Base-by-base conservation (phyloP, 2,797 vertebrate genomes). In the Champsocephalus gunnari region DNA sequence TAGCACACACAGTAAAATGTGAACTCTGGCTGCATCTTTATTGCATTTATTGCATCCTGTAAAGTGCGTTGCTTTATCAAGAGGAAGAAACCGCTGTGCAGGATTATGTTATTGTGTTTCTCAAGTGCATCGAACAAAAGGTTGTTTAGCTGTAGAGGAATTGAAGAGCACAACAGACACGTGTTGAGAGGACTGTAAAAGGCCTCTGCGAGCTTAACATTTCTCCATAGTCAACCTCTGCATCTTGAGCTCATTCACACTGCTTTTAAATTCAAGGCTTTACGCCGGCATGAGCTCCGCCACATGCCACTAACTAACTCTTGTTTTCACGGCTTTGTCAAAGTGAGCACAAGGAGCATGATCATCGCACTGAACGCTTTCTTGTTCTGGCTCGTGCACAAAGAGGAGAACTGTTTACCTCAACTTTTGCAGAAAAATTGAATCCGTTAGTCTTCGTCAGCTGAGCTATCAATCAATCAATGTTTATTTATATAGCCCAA, bases 261-360 rank as follows among this genome's bases (percentile, higher is more conserved):
- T 14, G 68, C 80, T 88, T 85, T 86, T 71, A 77, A 73, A 79
- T 77, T 86, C 82, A 74, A 87, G 74, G 80, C 60, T 85, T 80
- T 68, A 61, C 21, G 45, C 60, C 12, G 3, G 66, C 71, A 80
- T 84, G 86, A 86, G 81, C 81, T 70, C 65, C 58, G 4, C 81
- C 77, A 71, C 81, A 84, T 68, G 83, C 79, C 44, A 56, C 68
- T 80, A 83, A 83, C 82, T 80, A 80, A 28, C 65, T 81, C 60
- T n/a, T 48, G 53, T 78, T 74, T 83, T 81, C 77, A 69, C 43
- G 41, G 73, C 82, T 72, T 71, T 81, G 75, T 83, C 75, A 73
- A 73, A 79, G 78, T 78, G 73, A 87, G 81, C 75, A 89, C 85
- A 89, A 85, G 87, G 81, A 88, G 66, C 71, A 12, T 74, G 79